These are phyloP conservation scores for Xylota sylvarum DNA, from an alignment of 2,888 invertebrate genomes.

Conservation along the genomic window DNA sequence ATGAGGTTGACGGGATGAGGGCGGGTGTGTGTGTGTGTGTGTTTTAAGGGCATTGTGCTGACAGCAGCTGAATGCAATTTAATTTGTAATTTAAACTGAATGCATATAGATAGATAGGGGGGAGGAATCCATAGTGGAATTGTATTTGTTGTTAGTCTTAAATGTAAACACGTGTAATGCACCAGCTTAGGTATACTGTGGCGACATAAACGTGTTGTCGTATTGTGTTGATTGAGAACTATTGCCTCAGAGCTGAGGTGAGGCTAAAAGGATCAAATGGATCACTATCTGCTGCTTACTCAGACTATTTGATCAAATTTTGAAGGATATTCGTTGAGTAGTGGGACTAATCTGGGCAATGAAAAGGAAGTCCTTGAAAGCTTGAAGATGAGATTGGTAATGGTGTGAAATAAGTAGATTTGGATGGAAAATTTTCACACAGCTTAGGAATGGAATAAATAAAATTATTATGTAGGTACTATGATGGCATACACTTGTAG, in stretches of 20 bases:
- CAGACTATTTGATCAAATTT: not conserved
- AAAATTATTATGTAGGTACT: too few relatives aligned
- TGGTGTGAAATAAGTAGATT: too few relatives aligned
- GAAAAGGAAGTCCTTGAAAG: too few relatives aligned
- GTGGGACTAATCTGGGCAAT: not conserved
- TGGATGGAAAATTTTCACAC: too few relatives aligned
- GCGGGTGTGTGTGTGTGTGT: not conserved
- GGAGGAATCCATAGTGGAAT: slow-evolving; percentile 37
- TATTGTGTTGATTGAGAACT: slow-evolving; percentile 49
- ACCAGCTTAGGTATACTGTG: slow-evolving; percentile 34
- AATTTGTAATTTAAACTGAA: slow-evolving; percentile 75
- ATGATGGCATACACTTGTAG: too few relatives aligned
- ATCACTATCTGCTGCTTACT: slow-evolving; percentile 6
- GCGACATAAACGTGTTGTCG: slow-evolving; percentile 38
- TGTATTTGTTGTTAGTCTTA: slow-evolving; percentile 43
- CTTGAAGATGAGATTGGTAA: too few relatives aligned
- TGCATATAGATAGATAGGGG: slow-evolving; percentile 31
- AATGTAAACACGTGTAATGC: slow-evolving; percentile 69
- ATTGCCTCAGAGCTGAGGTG: not conserved
- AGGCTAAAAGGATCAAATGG: slow-evolving; percentile 7
- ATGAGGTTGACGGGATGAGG: slow-evolving; percentile 16
- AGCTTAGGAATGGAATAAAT: too few relatives aligned
- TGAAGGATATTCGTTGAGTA: not conserved
- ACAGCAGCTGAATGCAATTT: slow-evolving; percentile 65
- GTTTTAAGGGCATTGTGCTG: slow-evolving; percentile 41